Base-by-base conservation (phyloP, 2,113 vertebrate genomes). In the Lepus americanus region DNA sequence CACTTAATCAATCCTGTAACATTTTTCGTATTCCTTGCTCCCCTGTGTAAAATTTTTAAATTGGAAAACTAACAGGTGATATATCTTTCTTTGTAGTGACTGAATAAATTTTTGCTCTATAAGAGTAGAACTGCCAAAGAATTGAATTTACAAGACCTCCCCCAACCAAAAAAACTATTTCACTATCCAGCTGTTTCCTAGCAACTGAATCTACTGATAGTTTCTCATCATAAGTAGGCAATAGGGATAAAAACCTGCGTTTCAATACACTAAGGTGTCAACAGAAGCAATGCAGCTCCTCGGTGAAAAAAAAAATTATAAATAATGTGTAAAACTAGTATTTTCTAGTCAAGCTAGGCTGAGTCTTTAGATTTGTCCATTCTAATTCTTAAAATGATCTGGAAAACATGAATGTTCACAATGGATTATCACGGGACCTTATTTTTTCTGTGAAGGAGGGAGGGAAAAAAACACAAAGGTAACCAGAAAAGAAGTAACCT, bases 141-240 rank as follows among this genome's bases (percentile, higher is more conserved):
- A 94, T 9, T 95, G 92, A 97, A 98, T 98, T 98, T 98, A 97
- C 90, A 98, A 97, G 94, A 59, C 1, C 29, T 61, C 76, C n/a
- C 0, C 55, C 13, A 14, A 59, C 0, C 10, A 88, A 95, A 92
- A 93, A 95, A 92, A 70, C 74, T 91, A 97, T 95, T 96, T 98
- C 91, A 77, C 90, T 96, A 95, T 95, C 97, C 94, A 88, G 84
- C 69, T 80, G 97, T 98, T 93, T 96, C 98, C 97, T 98, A 98
- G 98, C 98, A 98, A 98, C 97, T 85, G 91, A 95, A 96, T 92
- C 93, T 97, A 88, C 95, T 91, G 92, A 94, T 95, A 97, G 95
- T 97, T 98, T 97, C 96, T 96, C 93, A 78, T 96, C 95, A 95
- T 77, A 97, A 97, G 81, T 89, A 90, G 77, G 79, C 69, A 96